Evolutionary conservation across 2,797 vertebrate genomes (phyloP).

Genomic region (Lepidocolaptes lacrymiger): DNA sequence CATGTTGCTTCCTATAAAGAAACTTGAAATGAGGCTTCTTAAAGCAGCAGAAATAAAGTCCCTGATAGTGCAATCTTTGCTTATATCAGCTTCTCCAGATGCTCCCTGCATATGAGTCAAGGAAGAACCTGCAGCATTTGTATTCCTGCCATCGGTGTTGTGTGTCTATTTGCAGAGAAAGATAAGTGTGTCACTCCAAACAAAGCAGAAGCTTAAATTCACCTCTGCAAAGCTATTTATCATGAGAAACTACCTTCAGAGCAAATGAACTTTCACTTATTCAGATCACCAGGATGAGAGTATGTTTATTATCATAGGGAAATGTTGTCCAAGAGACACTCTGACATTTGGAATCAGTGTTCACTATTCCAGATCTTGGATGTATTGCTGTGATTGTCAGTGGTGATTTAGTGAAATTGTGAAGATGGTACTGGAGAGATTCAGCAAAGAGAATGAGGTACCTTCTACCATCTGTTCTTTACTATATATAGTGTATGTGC

Average conservation of each 20-base stretch:
- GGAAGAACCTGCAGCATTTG: neutral
- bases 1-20: neutral
- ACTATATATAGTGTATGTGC: fast-evolving
- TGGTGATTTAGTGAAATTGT: neutral
- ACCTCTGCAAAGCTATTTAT: neutral
- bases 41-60: neutral
- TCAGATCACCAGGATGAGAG: neutral
- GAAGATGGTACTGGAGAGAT: neutral
- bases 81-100: neutral
- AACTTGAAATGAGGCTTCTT: neutral
- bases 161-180: neutral
- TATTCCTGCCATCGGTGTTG: neutral
- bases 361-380: neutral
- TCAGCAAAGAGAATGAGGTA: neutral
- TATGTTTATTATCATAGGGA: neutral
- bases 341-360: neutral
- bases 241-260: neutral
- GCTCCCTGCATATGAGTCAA: neutral
- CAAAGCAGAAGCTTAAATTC: neutral
- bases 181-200: neutral
- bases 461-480: neutral
- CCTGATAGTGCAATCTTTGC: neutral
- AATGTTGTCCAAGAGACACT: neutral
- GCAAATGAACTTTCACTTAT: neutral
- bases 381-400: neutral